These are phyloP conservation scores for Siniperca scherzeri DNA, from an alignment of 2,797 vertebrate genomes.

Conservation along the genomic window DNA sequence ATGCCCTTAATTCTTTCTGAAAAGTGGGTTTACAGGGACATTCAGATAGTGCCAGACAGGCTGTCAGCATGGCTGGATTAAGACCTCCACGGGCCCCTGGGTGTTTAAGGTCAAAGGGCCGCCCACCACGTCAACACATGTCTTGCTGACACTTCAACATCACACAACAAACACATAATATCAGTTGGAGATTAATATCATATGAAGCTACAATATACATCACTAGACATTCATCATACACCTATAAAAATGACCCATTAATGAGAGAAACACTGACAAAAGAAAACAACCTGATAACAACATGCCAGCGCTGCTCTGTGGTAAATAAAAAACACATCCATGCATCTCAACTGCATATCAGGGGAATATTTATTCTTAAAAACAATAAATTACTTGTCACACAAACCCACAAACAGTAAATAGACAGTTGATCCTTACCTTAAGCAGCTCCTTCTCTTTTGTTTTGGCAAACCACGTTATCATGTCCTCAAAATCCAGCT, in stretches of 20 bases:
- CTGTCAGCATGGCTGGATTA: slow-evolving; percentile 35
- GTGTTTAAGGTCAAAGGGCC: slow-evolving; percentile 38
- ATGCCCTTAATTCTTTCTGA: slow-evolving; percentile 56
- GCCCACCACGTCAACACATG: slow-evolving; percentile 8
- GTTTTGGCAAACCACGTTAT: not conserved
- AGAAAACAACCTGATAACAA: not conserved
- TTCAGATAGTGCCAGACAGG: slow-evolving; percentile 35
- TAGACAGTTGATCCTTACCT: not conserved
- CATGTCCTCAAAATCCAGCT: not conserved
- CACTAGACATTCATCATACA: not conserved
- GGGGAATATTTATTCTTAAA: not conserved
- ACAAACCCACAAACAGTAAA: slow-evolving; percentile 8
- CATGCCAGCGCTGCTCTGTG: not conserved
- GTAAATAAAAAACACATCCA: not conserved
- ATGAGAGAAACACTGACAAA: not conserved
- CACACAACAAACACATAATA: slow-evolving; percentile 7
- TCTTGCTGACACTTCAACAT: not conserved
- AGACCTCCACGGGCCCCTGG: slow-evolving; percentile 15
- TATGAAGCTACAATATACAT: not conserved
- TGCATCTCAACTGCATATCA: not conserved
- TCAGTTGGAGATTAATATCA: not conserved
- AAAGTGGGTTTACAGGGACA: slow-evolving; percentile 43
- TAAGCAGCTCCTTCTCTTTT: not conserved
- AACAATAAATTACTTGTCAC: not conserved
- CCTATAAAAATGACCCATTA: not conserved